Conservation (phyloP, 2,797 vertebrate species). For the Siniperca undulata region DNA sequence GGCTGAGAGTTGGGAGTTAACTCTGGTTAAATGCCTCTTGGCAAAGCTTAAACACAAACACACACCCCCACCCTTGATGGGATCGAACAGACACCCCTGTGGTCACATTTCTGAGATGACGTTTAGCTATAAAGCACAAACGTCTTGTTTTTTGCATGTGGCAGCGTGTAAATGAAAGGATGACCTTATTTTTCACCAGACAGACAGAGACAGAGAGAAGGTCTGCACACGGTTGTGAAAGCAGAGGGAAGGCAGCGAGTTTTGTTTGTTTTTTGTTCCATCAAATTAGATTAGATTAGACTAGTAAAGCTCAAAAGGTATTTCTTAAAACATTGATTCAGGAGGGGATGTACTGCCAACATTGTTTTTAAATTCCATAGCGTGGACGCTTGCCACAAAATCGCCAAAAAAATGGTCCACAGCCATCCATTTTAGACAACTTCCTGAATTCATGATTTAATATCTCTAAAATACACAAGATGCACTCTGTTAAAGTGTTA, state of each 20-base stretch:
- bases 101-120: conserved; percentile 31
- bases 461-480: neutral
- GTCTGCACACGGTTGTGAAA: neutral
- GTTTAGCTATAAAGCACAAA: neutral
- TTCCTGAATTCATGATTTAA: neutral
- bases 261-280: neutral
- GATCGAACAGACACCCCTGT: conserved; percentile 25
- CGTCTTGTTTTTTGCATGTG: neutral
- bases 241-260: neutral
- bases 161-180: neutral
- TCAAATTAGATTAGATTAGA: neutral
- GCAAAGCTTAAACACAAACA: conserved; percentile 39
- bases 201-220: neutral
- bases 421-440: neutral
- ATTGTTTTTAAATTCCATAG: neutral
- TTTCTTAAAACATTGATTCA: conserved; percentile 2
- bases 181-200: neutral
- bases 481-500: neutral
- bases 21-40: conserved; percentile 39
- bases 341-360: neutral
- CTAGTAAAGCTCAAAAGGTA: neutral
- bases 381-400: neutral
- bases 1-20: conserved; percentile 27
- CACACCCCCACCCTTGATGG: conserved; percentile 6
- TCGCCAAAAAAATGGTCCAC: neutral